phyloP scores from a whole-genome alignment of 2,888 invertebrate genomes.

The Lithophane semibrunnea region DNA sequence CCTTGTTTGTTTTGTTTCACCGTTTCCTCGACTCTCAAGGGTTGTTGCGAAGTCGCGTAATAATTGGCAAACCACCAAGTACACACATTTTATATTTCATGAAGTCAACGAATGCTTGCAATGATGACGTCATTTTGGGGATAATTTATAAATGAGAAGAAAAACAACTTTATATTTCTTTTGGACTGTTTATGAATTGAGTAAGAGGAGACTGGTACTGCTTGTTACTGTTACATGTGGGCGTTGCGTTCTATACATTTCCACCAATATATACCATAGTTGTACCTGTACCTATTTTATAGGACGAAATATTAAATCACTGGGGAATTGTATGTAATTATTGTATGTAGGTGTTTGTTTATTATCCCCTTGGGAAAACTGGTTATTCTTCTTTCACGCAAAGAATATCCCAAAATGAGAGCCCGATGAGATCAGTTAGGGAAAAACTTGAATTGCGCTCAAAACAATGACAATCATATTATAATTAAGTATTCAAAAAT shows the following conservation, averaged over 20 bases:
- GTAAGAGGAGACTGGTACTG: background rate
- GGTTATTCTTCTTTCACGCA: background rate
- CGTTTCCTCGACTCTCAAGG: conserved; percentile 42
- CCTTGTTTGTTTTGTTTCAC: conserved; percentile 14
- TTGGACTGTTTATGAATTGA: background rate
- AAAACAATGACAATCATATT: background rate
- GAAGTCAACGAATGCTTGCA: conserved; percentile 25
- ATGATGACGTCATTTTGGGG: conserved; percentile 2
- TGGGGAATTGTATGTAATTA: background rate
- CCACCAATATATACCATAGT: background rate
- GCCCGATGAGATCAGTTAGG: background rate
- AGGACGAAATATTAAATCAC: too few species aligned
- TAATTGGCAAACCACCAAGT: conserved; percentile 45
- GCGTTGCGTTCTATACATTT: background rate
- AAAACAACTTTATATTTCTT: background rate
- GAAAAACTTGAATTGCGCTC: background rate
- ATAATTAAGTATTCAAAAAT: background rate
- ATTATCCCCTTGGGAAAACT: background rate
- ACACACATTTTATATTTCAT: conserved; percentile 25
- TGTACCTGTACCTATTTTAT: too few species aligned
- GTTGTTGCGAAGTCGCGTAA: conserved; percentile 21
- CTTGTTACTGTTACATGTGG: background rate
- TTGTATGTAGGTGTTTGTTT: background rate
- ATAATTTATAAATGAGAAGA: background rate
- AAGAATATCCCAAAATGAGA: background rate